Percentiles rank a stretch among this genome's conserved stretches.
Conservation (phyloP, 2,113 vertebrate species). For the Daboia siamensis region DNA sequence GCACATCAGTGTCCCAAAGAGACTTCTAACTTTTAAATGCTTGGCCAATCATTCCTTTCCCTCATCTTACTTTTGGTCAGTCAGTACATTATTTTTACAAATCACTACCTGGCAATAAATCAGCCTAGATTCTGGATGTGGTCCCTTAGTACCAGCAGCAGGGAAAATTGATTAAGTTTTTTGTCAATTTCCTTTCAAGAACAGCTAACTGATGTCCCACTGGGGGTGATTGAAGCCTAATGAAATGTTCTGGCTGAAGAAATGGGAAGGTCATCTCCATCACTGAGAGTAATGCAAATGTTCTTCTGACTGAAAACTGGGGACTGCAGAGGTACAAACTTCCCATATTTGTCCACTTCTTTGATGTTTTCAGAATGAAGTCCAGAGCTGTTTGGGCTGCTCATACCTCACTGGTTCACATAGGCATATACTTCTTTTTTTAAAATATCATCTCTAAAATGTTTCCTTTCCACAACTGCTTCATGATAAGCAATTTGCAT, state of each 20-base stretch:
- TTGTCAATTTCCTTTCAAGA: conserved; percentile 43
- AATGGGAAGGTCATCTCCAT: conserved; percentile 2
- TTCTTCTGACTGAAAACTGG: neutral
- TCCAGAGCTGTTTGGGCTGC: neutral
- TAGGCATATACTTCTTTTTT: neutral
- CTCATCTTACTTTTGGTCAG: neutral
- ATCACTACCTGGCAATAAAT: conserved; percentile 13
- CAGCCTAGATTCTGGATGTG: conserved; percentile 5
- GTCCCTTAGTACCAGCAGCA: conserved; percentile 5
- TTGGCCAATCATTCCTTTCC: neutral
- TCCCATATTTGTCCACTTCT: neutral
- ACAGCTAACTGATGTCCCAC: conserved; percentile 19
- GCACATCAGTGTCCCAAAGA: neutral
- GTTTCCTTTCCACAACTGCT: neutral
- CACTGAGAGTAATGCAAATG: conserved; percentile 13
- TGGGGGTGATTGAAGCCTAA: conserved; percentile 26
- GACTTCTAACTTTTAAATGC: neutral
- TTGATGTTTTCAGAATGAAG: neutral
- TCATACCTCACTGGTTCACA: neutral
- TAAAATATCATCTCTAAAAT: neutral
- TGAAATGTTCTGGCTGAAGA: conserved; percentile 19
- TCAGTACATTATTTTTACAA: conserved; percentile 15
- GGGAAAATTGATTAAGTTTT: conserved; percentile 12
- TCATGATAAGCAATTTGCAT: neutral
- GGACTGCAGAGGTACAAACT: neutral